These are phyloP conservation scores for Scaptomyza reducta DNA, from an alignment of 2,888 invertebrate genomes.

Conservation along the genomic window DNA sequence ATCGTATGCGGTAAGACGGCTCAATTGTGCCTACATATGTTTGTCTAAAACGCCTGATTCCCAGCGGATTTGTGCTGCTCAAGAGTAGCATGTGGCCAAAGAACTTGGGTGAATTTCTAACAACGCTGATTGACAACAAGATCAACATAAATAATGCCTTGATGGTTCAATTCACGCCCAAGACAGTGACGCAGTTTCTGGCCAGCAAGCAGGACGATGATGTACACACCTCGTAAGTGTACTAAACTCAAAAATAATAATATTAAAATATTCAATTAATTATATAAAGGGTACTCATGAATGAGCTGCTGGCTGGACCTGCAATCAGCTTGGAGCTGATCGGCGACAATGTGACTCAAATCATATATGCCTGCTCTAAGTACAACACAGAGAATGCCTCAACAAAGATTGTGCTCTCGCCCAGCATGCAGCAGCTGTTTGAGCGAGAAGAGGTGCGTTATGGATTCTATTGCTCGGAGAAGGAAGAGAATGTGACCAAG, in stretches of 20 bases:
- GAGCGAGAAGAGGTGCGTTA: conserved; percentile 88
- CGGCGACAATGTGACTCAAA: conserved; percentile 82
- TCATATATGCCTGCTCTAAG: conserved; percentile 68
- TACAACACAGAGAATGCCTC: conserved; percentile 58
- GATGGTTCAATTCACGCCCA: conserved; percentile 88
- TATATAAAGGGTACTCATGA: conserved; percentile 72
- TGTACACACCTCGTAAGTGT: conserved; percentile 87
- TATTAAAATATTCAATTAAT: background rate
- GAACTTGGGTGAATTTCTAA: conserved; percentile 90
- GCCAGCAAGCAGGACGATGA: conserved; percentile 85
- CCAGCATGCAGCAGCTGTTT: conserved; percentile 87
- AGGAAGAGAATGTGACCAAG: conserved; percentile 84
- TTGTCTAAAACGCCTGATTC: background rate
- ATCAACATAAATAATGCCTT: conserved; percentile 89
- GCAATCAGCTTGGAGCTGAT: conserved; percentile 82
- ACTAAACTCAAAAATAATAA: too few species aligned
- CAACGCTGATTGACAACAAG: conserved; percentile 87
- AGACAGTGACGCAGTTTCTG: conserved; percentile 88
- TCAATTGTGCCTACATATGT: background rate
- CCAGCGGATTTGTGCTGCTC: conserved; percentile 90
- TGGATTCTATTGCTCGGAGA: conserved; percentile 88
- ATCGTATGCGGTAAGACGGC: conserved; percentile 87
- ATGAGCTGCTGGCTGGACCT: conserved; percentile 75
- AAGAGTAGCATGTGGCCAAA: conserved; percentile 89
- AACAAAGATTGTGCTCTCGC: conserved; percentile 54